phyloP scores from a whole-genome alignment of 2,797 vertebrate genomes.

The Cheirogaleus major region DNA sequence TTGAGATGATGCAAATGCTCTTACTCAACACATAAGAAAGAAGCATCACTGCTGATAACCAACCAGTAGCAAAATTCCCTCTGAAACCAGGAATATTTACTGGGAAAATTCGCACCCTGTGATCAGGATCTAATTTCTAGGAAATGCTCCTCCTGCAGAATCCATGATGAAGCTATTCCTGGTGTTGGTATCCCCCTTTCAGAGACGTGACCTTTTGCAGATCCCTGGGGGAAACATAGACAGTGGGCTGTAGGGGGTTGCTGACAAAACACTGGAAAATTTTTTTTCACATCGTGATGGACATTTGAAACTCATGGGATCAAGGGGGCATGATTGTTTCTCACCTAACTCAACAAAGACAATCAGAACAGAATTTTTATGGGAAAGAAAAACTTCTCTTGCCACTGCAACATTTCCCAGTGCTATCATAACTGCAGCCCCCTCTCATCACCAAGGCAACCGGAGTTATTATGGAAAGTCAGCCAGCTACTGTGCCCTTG shows the following conservation, averaged over 20 bases:
- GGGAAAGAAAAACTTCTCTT: not conserved
- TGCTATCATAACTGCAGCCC: too few species aligned
- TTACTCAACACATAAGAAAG: conserved; percentile 64
- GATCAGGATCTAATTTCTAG: conserved; percentile 72
- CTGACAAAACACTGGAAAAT: not conserved
- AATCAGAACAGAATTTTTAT: not conserved
- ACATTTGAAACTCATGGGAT: not conserved
- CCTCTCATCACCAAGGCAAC: not conserved
- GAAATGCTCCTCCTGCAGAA: conserved; percentile 62
- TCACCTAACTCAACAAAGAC: not conserved
- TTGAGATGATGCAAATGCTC: conserved; percentile 67
- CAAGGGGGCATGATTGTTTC: not conserved
- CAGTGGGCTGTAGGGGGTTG: not conserved
- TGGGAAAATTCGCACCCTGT: conserved; percentile 70
- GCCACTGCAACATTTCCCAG: not conserved
- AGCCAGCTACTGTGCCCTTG: not conserved
- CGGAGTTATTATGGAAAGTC: not conserved
- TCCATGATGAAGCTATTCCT: not conserved
- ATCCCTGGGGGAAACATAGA: not conserved
- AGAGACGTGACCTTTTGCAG: not conserved
- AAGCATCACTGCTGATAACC: conserved; percentile 60
- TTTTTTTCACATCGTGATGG: not conserved
- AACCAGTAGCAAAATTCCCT: conserved; percentile 57
- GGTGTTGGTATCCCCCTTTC: not conserved
- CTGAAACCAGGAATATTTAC: conserved; percentile 65